Base-by-base conservation (phyloP, 1,140 invertebrate genomes). In the Brachionus asplanchnoidis region DNA sequence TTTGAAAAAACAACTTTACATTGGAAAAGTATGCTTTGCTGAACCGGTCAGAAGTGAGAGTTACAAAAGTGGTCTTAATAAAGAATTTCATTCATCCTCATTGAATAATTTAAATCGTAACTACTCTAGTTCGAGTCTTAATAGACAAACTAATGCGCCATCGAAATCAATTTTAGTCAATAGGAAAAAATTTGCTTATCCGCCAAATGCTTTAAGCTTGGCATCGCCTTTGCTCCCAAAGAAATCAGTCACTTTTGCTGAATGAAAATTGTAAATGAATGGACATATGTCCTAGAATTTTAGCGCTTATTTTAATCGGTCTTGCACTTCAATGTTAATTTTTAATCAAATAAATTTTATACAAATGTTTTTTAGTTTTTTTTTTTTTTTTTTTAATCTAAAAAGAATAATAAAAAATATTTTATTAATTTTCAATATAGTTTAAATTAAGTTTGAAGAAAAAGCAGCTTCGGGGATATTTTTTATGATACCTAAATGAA, bases 191-290 rank as follows among this genome's bases (percentile, higher is more conserved):
- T 77, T 77, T 28, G 73, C 73, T 7, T 32, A 77, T 46, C 73
- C 73, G 23, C 73, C 73, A 2, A 77, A 42, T 8, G 20, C 23
- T 14, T 46, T 20, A 20, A 50, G 9, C 42, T 75, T 26, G 6
- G 6, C 73, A 26, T 50, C 73, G 44, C 73, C 73, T 77, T 14
- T 46, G 3, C 26, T 77, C 17, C 73, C 42, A 2, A 77, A 77
- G 42, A 77, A 77, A 77, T 28, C 73, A 50, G 73, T 77, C 12
- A 77, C 73, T 50, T 77, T 77, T 77, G 73, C 73, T 26, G 23
- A 46, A 36, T 77, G 42, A 44, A 42, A 44, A 20, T 42, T 42
- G 17, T 17, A 70, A 36, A 70, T 32, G 32, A 75, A 42, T 42
- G n/a, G 40, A 75, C 14, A 26, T 3, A 40, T 73, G 6, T 36